phyloP scores from a whole-genome alignment of 2,113 vertebrate species.

The Notechis scutatus region DNA sequence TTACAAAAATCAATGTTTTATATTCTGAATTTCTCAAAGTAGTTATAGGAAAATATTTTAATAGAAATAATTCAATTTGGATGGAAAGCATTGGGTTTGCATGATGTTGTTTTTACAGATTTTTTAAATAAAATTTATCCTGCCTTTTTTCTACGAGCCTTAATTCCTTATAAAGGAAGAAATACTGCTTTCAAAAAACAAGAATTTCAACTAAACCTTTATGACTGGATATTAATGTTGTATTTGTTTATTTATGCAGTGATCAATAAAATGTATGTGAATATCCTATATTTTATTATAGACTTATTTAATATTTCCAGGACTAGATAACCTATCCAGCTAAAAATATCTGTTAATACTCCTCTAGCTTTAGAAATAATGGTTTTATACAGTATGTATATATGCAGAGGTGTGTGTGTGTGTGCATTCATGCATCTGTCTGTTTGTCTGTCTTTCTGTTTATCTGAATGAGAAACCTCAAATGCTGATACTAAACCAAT shows the following conservation, averaged over 20 bases:
- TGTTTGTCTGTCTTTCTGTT: neutral
- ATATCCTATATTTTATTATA: neutral
- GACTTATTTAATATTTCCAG: neutral
- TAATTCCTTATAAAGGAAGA: neutral
- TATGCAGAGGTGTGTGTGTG: neutral
- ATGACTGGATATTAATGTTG: neutral
- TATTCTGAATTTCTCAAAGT: neutral
- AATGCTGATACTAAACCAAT: neutral
- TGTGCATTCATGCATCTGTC: neutral
- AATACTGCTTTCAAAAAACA: neutral
- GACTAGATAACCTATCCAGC: neutral
- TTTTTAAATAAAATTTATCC: neutral
- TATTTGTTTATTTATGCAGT: neutral
- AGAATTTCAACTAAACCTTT: neutral
- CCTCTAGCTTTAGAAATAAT: neutral
- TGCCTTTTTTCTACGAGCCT: neutral
- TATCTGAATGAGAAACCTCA: neutral
- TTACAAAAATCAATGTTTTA: neutral
- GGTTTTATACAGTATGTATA: neutral
- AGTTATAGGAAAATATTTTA: neutral
- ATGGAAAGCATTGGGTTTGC: neutral
- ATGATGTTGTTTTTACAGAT: neutral
- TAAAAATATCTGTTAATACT: neutral
- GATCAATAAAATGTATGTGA: too few relatives aligned
- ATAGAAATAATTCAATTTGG: neutral